Evolutionary conservation across 2,113 vertebrate species (phyloP), one percentile per base, ranked within the genome.

Genomic region (Scatophagus argus): DNA sequence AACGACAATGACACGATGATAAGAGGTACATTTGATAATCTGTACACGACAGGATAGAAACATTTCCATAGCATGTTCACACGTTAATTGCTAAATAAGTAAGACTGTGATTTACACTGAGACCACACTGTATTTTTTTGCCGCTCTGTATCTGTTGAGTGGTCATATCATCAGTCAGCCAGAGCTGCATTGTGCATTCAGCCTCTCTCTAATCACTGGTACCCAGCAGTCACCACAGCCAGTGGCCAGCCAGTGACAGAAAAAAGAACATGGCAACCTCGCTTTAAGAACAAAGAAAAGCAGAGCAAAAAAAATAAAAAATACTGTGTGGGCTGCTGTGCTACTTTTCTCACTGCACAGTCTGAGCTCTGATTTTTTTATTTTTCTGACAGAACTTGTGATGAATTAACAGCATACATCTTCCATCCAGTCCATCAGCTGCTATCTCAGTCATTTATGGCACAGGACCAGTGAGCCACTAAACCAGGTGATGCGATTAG

Each of bases 191-290:
- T 72, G 84, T 86, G 84, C 84, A 80, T 83, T 82, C 73, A 73
- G 76, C 77, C 64, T 69, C 62, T 77, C 71, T 87, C 79, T 89
- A 88, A 88, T 89, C 85, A 83, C 65, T 27, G 62, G 60, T 71
- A 54, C 84, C 77, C 89, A 86, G 91, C 87, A 89, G 77, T 52
- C 79, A 85, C 86, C 83, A 79, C 83, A 81, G 85, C 82, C 73
- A 79, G 87, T 85, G 77, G 83, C 76, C 82, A 83, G 74, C 47
- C 84, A 76, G 21, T 70, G 58, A 81, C 21, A 52, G 66, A 69
- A 54, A 79, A 64, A 70, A 72, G 71, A 49, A 55, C 64, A 69
- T 73, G 63, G 76, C 75, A 88, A 81, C 69, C 62, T 79, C 23
- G 32, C 62, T 79, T 81, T 65, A 72, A 59, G 44, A 72, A 71